Evolutionary conservation across 2,113 vertebrate genomes (phyloP).

Genomic region (Ranitomeya variabilis): DNA sequence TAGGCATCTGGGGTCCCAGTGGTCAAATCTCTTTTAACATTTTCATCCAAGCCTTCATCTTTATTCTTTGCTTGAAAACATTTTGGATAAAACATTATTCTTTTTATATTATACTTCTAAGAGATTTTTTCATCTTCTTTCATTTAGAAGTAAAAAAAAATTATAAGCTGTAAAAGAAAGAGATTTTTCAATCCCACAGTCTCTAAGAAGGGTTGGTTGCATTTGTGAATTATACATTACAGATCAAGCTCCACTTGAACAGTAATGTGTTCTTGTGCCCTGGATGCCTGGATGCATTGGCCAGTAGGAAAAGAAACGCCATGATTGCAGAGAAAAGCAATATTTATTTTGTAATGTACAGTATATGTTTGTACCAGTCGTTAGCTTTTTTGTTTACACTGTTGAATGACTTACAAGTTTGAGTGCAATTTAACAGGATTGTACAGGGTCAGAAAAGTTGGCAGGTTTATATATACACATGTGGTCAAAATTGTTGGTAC

Average conservation of each 20-base stretch:
- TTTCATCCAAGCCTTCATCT: background rate
- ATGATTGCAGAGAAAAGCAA: background rate
- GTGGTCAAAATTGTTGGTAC: too few relatives aligned
- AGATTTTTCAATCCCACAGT: background rate
- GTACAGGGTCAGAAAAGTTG: too few relatives aligned
- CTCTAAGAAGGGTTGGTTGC: background rate
- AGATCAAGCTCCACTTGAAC: slow-evolving; percentile 20
- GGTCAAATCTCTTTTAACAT: background rate
- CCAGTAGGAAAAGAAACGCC: background rate
- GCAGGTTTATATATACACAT: too few relatives aligned
- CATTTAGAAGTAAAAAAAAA: background rate
- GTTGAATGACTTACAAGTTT: background rate
- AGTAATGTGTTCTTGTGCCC: slow-evolving; percentile 16
- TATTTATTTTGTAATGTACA: background rate
- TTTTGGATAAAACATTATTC: background rate
- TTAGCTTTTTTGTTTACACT: background rate
- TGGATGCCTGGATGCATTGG: background rate
- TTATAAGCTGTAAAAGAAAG: slow-evolving; percentile 1
- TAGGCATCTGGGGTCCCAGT: too few relatives aligned
- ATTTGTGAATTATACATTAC: slow-evolving; percentile 46
- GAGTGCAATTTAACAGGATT: background rate
- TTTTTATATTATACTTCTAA: background rate
- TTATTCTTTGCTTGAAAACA: background rate
- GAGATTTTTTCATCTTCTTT: background rate
- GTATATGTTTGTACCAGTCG: background rate